Evolutionary conservation across 2,113 vertebrate genomes (phyloP).

Genomic region (Pelodiscus sinensis): DNA sequence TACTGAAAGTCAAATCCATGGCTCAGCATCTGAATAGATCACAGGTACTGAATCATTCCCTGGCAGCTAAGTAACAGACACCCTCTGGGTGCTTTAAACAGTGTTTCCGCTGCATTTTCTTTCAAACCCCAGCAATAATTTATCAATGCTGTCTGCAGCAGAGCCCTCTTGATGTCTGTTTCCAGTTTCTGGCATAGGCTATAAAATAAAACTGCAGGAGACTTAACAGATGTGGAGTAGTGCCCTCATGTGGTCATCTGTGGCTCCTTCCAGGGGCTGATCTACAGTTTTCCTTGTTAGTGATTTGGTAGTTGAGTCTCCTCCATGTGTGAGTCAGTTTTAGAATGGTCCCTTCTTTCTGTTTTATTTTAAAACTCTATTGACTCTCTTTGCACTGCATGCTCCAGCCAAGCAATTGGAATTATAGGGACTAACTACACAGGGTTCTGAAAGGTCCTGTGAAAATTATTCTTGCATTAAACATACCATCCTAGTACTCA

Average conservation of each 20-base stretch:
- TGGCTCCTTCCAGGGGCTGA: not conserved
- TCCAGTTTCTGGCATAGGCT: rapidly evolving
- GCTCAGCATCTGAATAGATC: rapidly evolving
- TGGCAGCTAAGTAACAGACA: rapidly evolving
- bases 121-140: not conserved
- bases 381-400: not conserved
- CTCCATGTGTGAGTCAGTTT: not conserved
- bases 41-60: rapidly evolving
- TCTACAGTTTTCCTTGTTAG: not conserved
- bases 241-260: constrained; percentile 47
- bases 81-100: rapidly evolving
- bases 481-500: rapidly evolving
- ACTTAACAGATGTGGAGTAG: rapidly evolving
- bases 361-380: not conserved
- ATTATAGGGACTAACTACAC: rapidly evolving
- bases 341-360: not conserved
- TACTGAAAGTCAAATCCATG: not conserved
- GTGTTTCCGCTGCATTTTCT: not conserved
- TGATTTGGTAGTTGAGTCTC: not conserved
- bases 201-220: rapidly evolving
- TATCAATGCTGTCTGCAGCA: not conserved
- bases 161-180: not conserved
- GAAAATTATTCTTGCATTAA: not conserved
- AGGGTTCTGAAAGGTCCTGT: not conserved
- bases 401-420: not conserved